Conservation (phyloP, 2,888 invertebrate species). For the Flexamia atlantica region DNA sequence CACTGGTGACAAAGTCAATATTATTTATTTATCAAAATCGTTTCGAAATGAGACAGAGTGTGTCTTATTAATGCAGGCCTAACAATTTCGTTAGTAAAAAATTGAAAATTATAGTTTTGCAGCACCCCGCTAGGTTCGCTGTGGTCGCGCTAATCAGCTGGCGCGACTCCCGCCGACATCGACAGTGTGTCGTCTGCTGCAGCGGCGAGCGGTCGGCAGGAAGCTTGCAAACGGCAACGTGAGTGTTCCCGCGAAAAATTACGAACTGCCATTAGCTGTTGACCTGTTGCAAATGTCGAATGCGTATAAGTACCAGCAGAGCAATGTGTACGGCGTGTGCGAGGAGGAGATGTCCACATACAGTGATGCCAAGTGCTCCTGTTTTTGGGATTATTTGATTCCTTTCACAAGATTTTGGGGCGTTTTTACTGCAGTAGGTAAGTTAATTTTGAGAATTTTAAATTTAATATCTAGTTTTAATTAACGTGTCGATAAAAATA, state of each 20-base stretch:
- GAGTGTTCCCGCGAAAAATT: background rate
- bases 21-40: too few species aligned
- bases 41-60: too few species aligned
- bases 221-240: background rate
- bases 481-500: too few species aligned
- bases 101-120: too few species aligned
- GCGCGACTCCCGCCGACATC: background rate
- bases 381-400: conserved; percentile 72
- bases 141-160: conserved; percentile 3
- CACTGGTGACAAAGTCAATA: too few species aligned
- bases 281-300: conserved; percentile 30
- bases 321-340: conserved; percentile 68
- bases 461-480: too few species aligned
- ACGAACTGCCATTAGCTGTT: conserved; percentile 25
- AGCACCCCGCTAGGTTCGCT: conserved; percentile 1
- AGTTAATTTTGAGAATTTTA: conserved; percentile 66
- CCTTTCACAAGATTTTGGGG: conserved; percentile 73
- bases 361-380: conserved; percentile 65
- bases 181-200: conserved; percentile 40
- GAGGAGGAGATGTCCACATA: conserved; percentile 67
- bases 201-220: background rate
- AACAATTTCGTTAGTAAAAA: too few species aligned
- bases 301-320: conserved; percentile 64
- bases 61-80: too few species aligned
- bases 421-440: conserved; percentile 73